A percentile compares a stretch with the other conserved stretches of the same genome.
Conservation (phyloP, 1,140 invertebrate species). For the Drosophila bocqueti region DNA sequence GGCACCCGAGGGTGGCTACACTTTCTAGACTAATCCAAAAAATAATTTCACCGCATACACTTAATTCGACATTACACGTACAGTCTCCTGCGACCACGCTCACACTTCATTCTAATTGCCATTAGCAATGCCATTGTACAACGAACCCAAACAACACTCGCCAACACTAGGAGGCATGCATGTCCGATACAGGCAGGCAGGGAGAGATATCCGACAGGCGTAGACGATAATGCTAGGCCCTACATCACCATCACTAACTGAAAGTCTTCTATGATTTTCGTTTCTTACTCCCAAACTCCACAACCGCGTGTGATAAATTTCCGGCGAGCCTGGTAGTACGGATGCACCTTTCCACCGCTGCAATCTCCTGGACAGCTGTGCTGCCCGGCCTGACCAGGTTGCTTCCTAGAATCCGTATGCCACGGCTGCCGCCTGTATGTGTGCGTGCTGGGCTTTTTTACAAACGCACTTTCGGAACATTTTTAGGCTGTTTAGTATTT, state of each 20-base stretch:
- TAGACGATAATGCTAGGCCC: background rate
- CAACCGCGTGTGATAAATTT: conserved; percentile 2
- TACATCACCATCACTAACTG: background rate
- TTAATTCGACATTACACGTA: conserved; percentile 9
- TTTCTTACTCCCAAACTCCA: background rate
- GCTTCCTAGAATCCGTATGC: conserved; percentile 1
- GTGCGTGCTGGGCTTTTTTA: conserved; percentile 31
- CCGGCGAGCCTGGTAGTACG: conserved; percentile 2
- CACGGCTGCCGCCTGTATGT: conserved; percentile 5
- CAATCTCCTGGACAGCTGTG: conserved; percentile 29
- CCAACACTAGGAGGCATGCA: conserved; percentile 33
- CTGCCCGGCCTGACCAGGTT: conserved; percentile 14
- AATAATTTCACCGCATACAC: conserved; percentile 8
- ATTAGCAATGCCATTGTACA: conserved; percentile 10
- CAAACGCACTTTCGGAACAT: conserved; percentile 7
- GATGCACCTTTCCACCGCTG: background rate
- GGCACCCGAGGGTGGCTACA: conserved; percentile 77
- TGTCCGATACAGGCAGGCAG: conserved; percentile 15
- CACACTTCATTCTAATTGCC: conserved; percentile 24
- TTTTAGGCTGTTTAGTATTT: conserved; percentile 59
- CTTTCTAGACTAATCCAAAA: conserved; percentile 59
- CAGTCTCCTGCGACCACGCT: conserved; percentile 57
- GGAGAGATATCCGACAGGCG: conserved; percentile 7
- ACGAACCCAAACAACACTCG: background rate
- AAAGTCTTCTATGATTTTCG: no score